Base-by-base conservation (phyloP, 2,797 vertebrate genomes). In the Euphonia xanthogaster region DNA sequence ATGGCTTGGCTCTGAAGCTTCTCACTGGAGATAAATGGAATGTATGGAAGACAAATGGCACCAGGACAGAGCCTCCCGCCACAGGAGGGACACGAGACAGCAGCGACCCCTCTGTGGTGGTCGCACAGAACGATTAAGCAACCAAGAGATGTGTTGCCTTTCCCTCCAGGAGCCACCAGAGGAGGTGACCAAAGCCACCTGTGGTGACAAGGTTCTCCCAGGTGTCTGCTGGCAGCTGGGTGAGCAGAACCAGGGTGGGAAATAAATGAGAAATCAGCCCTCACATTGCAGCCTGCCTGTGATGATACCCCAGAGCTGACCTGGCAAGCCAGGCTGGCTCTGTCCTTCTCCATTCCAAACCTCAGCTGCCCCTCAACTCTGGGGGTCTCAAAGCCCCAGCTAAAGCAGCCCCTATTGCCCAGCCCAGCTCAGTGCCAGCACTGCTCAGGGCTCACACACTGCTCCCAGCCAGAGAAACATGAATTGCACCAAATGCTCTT, bases 1-100 rank as follows among this genome's bases (percentile, higher is more conserved):
- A 97, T 96, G 91, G 94, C 94, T 96, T 94, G 93, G 96, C 78
- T 79, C 96, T 95, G 96, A 97, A 97, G 96, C 95, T 93, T 95
- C 98, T 96, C 70, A 28, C 84, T 24, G 22, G 92, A 97, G 97
- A 97, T 93, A 97, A 97, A 98, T 97, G 96, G 96, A 88, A 96
- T 14, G 5, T 35, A 73, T 47, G 4, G 73, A 90, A 96, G 97
- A 98, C 90, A 96, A 98, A 97, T 71, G 89, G 91, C 86, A 91
- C 75, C 1, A 1, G 48, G 58, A 72, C 12, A 3, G 87, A 86
- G 63, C 55, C 88, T 85, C 76, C 54, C 1, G 2, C 60, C 16
- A 2, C 57, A 6, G 3, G 6, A 9, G 16, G 65, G 48, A 75
- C 73, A 37, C 0, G 3, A 39, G 62, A 37, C 15, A 13, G 48